phyloP scores from a whole-genome alignment of 2,888 invertebrate species.

The Lomographa bimaculata region DNA sequence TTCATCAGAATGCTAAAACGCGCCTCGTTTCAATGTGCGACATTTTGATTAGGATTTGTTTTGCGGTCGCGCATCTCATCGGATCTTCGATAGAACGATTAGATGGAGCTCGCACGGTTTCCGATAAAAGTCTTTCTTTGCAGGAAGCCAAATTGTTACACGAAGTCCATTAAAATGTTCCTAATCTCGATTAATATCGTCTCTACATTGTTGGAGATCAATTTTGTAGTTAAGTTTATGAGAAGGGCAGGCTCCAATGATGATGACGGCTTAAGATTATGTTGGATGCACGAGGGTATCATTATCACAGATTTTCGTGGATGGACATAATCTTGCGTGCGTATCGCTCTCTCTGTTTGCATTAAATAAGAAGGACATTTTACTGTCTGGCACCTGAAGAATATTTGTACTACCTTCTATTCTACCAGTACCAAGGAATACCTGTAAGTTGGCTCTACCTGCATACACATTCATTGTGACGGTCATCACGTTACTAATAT shows the following conservation, averaged over 20 bases:
- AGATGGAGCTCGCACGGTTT: constrained; percentile 2
- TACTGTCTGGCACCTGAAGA: neutral
- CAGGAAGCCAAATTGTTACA: constrained; percentile 13
- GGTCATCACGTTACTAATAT: too few relatives aligned
- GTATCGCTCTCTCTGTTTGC: too few relatives aligned
- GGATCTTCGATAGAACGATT: neutral
- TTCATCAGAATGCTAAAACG: constrained; percentile 1
- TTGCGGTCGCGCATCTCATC: constrained; percentile 3
- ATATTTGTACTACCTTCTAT: too few relatives aligned
- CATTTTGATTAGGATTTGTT: constrained; percentile 15
- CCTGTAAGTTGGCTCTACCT: too few relatives aligned
- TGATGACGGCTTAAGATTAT: too few relatives aligned
- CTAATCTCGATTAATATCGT: constrained; percentile 11
- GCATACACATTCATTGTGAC: too few relatives aligned
- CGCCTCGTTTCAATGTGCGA: constrained; percentile 4
- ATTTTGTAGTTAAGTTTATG: constrained; percentile 3
- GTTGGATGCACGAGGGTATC: too few relatives aligned
- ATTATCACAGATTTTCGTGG: too few relatives aligned
- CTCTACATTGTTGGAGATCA: constrained; percentile 8
- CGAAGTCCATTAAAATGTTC: constrained; percentile 15
- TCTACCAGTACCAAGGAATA: too few relatives aligned
- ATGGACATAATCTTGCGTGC: too few relatives aligned
- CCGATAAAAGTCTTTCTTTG: constrained; percentile 7
- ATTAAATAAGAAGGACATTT: too few relatives aligned
- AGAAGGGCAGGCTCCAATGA: too few relatives aligned